Evolutionary conservation across 2,797 vertebrate genomes (phyloP).

Genomic region (Micropoecilia bifurca): DNA sequence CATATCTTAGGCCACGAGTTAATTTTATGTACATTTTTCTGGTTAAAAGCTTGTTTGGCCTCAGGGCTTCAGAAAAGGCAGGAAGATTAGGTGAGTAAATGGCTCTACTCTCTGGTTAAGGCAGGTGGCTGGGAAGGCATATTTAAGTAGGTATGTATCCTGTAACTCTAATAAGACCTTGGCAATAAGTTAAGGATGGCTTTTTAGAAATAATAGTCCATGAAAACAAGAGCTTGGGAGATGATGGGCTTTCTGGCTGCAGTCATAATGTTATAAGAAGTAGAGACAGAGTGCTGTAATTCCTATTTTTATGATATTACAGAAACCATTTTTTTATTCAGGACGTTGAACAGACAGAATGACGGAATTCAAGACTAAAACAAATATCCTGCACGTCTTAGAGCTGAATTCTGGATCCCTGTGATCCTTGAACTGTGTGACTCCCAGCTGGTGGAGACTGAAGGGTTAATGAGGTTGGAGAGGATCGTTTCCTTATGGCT

Average conservation of each 20-base stretch:
- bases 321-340: background rate
- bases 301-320: background rate
- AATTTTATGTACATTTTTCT: conserved; percentile 18
- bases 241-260: background rate
- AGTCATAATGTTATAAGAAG: background rate
- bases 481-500: background rate
- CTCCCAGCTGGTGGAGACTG: background rate
- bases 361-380: background rate
- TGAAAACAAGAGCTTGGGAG: background rate
- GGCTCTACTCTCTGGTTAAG: background rate
- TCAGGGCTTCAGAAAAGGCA: background rate
- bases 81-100: background rate
- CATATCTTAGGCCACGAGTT: conserved; percentile 16
- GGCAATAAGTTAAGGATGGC: background rate
- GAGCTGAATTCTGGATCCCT: background rate
- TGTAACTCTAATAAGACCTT: background rate
- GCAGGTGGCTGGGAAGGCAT: background rate
- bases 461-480: background rate
- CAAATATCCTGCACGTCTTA: background rate
- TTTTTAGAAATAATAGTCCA: background rate
- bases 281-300: background rate
- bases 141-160: background rate
- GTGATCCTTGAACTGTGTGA: background rate
- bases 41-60: conserved; percentile 2
- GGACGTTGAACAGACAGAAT: background rate